Evolutionary conservation across 1,140 invertebrate genomes (phyloP), one percentile per base, ranked within the genome.

Genomic region (Cherax destructor): DNA sequence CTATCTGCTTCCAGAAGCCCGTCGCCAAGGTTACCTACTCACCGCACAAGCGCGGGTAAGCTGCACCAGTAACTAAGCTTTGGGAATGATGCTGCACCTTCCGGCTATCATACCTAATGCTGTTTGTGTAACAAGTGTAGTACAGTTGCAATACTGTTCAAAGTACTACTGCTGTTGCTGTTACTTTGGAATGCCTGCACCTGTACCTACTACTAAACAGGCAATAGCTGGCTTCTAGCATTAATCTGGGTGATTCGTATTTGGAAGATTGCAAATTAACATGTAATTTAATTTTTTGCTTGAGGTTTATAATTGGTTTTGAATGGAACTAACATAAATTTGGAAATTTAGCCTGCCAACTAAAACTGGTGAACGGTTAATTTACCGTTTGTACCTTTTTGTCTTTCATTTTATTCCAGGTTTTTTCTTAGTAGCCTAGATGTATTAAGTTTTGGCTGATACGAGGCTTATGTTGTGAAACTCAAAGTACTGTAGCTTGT

Each of bases 11-110:
- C 95, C 97, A 91, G 98, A 98, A 95, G 98, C 98, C 93, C 95
- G 96, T 94, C 97, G 98, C 94, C 96, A 96, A 94, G 97, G 98
- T 94, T 97, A 97, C 95, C 96, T 98, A 93, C 96, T 98, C 95
- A 96, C 98, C 94, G 97, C 97, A 94, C 97, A 98, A 96, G 97
- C 97, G 94, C 96, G 97, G 97, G 98, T 98, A 96, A 98, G 97
- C 84, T 78, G 87, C 65, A 86, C 86, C 50, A 86, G 77, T 91
- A 91, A 52, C 83, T 85, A 65, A 74, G 89, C 89, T 91, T 91
- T 76, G 89, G 89, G 89, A 88, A 91, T 92, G 86, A 88, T 69
- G 83, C 84, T 84, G 83, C 89, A 88, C 91, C 92, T 83, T 88
- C 86, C 81, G 61, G 83, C 81, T 80, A 83, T 52, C 72, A 78